Evolutionary conservation across 2,113 vertebrate genomes (phyloP).

Genomic region (Hydropotes inermis): DNA sequence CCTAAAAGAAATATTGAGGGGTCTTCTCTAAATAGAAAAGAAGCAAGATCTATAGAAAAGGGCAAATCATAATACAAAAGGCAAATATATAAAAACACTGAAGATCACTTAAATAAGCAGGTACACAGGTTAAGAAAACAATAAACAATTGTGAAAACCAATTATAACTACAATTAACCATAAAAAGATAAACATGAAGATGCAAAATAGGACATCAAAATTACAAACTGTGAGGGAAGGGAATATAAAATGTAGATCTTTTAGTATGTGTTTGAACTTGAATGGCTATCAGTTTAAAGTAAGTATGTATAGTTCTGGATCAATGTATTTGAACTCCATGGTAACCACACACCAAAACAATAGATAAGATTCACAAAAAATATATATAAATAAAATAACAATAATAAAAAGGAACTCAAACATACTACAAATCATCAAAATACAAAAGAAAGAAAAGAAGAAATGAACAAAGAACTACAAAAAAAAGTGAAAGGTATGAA

Average conservation of each 20-base stretch:
- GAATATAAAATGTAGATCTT: neutral
- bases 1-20: neutral
- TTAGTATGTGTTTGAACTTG: neutral
- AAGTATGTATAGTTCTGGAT: neutral
- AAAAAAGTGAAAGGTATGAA: neutral
- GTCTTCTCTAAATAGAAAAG: neutral
- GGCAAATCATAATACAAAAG: neutral
- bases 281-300: neutral
- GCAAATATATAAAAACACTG: neutral
- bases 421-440: neutral
- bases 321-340: neutral
- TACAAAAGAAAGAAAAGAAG: neutral
- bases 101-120: neutral
- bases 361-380: neutral
- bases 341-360: neutral
- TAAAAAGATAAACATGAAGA: neutral
- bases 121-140: neutral
- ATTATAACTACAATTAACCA: neutral
- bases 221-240: neutral
- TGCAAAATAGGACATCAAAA: neutral
- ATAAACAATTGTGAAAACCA: neutral
- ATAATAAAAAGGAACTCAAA: neutral
- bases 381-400: neutral
- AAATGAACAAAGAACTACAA: neutral
- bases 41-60: neutral